Conservation (phyloP, 1,140 invertebrate genomes). For the Drosophila nigrodunni region DNA sequence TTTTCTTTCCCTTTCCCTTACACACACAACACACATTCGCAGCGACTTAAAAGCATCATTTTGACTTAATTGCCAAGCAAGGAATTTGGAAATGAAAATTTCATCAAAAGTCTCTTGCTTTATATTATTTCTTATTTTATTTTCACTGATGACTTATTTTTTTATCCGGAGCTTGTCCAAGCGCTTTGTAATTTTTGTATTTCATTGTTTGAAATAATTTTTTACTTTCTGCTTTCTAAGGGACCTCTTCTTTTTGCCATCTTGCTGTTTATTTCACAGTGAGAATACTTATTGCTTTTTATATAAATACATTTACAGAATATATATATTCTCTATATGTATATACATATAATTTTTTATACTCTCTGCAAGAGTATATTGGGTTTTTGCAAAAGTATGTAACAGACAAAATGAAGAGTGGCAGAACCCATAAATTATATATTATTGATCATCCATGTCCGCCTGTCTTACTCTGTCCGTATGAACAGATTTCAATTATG, state of each 20-base stretch:
- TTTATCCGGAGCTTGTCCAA: slow-evolving; percentile 34
- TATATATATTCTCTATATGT: neutral
- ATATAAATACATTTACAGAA: neutral
- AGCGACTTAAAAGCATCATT: slow-evolving; percentile 36
- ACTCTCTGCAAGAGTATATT: too few relatives aligned
- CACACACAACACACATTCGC: slow-evolving; percentile 7
- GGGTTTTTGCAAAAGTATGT: too few relatives aligned
- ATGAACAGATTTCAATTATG: too few relatives aligned
- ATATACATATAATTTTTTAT: too few relatives aligned
- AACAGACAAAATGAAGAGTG: too few relatives aligned
- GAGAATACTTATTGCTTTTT: slow-evolving; percentile 48
- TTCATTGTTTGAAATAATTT: slow-evolving; percentile 67
- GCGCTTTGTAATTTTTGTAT: slow-evolving; percentile 40
- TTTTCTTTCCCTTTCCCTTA: neutral
- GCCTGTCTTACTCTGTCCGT: too few relatives aligned
- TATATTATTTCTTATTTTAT: slow-evolving; percentile 54
- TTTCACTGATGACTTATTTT: slow-evolving; percentile 2
- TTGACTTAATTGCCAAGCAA: slow-evolving; percentile 70
- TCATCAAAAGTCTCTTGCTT: slow-evolving; percentile 68
- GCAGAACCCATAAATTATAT: too few relatives aligned
- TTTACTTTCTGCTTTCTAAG: slow-evolving; percentile 20
- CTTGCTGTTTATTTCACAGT: slow-evolving; percentile 37
- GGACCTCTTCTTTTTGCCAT: slow-evolving; percentile 21
- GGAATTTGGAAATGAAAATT: slow-evolving; percentile 77
- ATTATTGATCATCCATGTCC: too few relatives aligned